Evolutionary conservation across 1,140 invertebrate genomes (phyloP).

Genomic region (Dendrolimus punctatus): DNA sequence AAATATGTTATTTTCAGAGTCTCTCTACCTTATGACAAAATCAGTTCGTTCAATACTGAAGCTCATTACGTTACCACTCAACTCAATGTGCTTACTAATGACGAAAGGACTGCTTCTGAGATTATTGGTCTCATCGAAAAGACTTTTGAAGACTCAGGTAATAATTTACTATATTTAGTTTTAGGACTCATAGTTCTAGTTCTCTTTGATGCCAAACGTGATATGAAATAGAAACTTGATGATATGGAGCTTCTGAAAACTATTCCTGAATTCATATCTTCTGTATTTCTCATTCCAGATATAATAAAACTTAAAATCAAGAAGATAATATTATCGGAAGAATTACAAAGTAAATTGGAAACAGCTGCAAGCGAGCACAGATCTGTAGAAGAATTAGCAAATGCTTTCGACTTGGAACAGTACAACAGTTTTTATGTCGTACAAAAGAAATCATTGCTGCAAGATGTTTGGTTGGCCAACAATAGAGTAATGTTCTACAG

Average conservation of each 20-base stretch:
- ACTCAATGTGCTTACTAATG: constrained; percentile 46
- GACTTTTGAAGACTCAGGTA: constrained; percentile 35
- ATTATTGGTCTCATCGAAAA: constrained; percentile 31
- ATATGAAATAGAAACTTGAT: too few species aligned
- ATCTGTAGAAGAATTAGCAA: constrained; percentile 30
- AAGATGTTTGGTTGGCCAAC: constrained; percentile 38
- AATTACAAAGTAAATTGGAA: constrained; percentile 30
- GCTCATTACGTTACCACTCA: constrained; percentile 35
- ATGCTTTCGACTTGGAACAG: constrained; percentile 19
- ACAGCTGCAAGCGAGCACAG: constrained; percentile 40
- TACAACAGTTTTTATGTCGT: constrained; percentile 48
- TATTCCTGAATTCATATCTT: neutral
- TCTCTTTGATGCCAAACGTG: too few species aligned
- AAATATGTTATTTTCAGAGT: constrained; percentile 41
- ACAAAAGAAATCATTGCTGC: constrained; percentile 39
- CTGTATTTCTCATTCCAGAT: constrained; percentile 26
- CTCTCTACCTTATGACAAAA: constrained; percentile 53
- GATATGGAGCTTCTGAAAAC: too few species aligned
- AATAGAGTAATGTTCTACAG: constrained; percentile 53
- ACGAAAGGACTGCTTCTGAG: constrained; percentile 34
- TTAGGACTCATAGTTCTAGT: too few species aligned
- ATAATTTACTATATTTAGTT: neutral
- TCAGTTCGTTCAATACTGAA: constrained; percentile 41
- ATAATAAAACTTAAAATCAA: constrained; percentile 46
- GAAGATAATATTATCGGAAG: constrained; percentile 18